Evolutionary conservation across 2,797 vertebrate species (phyloP).

Genomic region (Lagodon rhomboides): DNA sequence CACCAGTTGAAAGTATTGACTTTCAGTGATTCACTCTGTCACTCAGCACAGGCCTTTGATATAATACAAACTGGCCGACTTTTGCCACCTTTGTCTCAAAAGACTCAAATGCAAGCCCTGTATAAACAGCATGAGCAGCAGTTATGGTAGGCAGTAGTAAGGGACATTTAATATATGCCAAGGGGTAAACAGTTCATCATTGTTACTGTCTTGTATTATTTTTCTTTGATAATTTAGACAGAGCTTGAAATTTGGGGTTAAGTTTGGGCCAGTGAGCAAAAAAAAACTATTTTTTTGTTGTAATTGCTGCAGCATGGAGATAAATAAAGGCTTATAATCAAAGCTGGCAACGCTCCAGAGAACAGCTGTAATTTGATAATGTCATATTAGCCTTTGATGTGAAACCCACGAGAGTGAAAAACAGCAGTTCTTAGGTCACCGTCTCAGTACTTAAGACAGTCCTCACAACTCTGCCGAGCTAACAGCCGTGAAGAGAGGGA

Average conservation of each 20-base stretch:
- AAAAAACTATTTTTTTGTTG: constrained; percentile 39
- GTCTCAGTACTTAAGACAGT: constrained; percentile 5
- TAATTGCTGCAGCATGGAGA: constrained; percentile 24
- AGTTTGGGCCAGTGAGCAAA: constrained; percentile 36
- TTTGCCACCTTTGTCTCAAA: no score
- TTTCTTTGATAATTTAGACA: not conserved
- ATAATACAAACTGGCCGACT: not conserved
- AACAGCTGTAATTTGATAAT: constrained; percentile 16
- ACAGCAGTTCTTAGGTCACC: not conserved
- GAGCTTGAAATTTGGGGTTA: constrained; percentile 30
- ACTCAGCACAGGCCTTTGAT: not conserved
- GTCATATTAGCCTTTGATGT: constrained; percentile 11
- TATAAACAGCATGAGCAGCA: no score
- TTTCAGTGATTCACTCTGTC: constrained; percentile 6
- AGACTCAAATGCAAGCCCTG: no score
- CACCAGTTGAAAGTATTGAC: constrained; percentile 44
- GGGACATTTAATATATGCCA: not conserved
- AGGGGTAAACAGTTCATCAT: constrained; percentile 4
- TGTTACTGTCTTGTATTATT: constrained; percentile 14
- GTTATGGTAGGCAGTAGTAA: no score
- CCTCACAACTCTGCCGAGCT: not conserved
- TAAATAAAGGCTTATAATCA: constrained; percentile 26
- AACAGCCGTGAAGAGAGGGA: constrained; percentile 9
- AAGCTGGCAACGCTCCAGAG: constrained; percentile 25
- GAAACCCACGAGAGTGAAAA: constrained; percentile 12